These are phyloP conservation scores for Drosophila tsacasi DNA, from an alignment of 1,140 invertebrate species.

Conservation along the genomic window DNA sequence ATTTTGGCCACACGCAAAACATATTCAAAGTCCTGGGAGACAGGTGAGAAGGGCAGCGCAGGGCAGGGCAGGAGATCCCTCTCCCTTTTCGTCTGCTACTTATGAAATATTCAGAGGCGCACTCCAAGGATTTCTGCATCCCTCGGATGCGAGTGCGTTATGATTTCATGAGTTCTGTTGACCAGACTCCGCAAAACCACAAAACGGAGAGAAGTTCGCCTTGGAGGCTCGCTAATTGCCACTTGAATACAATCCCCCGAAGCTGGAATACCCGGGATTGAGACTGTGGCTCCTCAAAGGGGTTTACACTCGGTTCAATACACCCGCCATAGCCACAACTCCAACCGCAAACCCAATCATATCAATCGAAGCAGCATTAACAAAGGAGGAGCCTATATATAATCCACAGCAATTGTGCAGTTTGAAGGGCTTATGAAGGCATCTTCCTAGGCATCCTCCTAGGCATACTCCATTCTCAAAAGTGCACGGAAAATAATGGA, in stretches of 20 bases:
- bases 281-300: background rate
- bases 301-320: conserved; percentile 55
- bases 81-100: conserved; percentile 39
- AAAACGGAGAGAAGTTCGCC: conserved; percentile 31
- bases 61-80: conserved; percentile 21
- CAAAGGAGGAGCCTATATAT: conserved; percentile 34
- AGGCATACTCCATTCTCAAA: background rate
- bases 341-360: conserved; percentile 46
- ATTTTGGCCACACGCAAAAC: conserved; percentile 50
- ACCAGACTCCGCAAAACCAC: conserved; percentile 28
- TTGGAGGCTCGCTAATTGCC: conserved; percentile 60
- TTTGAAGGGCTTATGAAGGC: conserved; percentile 25
- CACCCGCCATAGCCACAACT: conserved; percentile 17
- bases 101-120: conserved; percentile 74
- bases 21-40: conserved; percentile 33
- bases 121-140: conserved; percentile 58
- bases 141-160: conserved; percentile 22
- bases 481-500: conserved; percentile 4
- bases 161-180: conserved; percentile 49
- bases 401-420: conserved; percentile 59
- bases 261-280: conserved; percentile 10
- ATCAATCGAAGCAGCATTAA: conserved; percentile 45
- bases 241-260: conserved; percentile 53
- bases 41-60: conserved; percentile 11
- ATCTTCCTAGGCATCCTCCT: background rate